These are phyloP conservation scores for Hippolais icterina DNA, from an alignment of 2,113 vertebrate species.

Conservation along the genomic window DNA sequence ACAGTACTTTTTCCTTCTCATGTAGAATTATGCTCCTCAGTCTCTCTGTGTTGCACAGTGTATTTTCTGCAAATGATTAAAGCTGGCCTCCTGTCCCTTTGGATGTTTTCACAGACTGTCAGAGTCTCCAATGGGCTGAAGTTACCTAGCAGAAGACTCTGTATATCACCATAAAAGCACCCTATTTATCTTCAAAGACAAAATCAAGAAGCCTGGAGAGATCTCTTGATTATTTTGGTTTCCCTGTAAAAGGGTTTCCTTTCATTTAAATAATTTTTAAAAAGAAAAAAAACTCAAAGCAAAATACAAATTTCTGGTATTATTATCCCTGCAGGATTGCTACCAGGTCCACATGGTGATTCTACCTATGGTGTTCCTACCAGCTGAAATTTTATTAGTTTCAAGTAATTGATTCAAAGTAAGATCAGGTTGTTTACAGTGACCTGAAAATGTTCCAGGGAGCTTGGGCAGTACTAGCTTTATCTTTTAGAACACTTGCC, in stretches of 20 bases:
- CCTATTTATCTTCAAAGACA: conserved; percentile 14
- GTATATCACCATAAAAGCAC: background rate
- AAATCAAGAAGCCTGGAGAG: background rate
- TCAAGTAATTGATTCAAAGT: background rate
- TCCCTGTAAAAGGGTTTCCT: background rate
- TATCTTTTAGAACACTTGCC: background rate
- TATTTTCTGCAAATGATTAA: conserved; percentile 46
- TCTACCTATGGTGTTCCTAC: background rate
- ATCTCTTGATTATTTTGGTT: background rate
- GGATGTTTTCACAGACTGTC: background rate
- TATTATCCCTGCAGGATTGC: background rate
- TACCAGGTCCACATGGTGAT: background rate
- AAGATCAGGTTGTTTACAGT: background rate
- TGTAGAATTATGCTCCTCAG: background rate
- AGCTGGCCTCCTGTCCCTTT: conserved; percentile 15
- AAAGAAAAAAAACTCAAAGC: background rate
- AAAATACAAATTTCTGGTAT: background rate
- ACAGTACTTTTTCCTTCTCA: background rate
- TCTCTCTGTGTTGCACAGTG: background rate
- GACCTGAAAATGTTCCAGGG: background rate
- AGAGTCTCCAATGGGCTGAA: background rate
- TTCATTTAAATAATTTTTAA: background rate
- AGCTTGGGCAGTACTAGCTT: background rate
- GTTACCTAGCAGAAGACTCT: background rate
- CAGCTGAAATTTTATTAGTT: background rate